Base-by-base conservation (phyloP, 1,140 invertebrate species). In the Asbolus verrucosus region DNA sequence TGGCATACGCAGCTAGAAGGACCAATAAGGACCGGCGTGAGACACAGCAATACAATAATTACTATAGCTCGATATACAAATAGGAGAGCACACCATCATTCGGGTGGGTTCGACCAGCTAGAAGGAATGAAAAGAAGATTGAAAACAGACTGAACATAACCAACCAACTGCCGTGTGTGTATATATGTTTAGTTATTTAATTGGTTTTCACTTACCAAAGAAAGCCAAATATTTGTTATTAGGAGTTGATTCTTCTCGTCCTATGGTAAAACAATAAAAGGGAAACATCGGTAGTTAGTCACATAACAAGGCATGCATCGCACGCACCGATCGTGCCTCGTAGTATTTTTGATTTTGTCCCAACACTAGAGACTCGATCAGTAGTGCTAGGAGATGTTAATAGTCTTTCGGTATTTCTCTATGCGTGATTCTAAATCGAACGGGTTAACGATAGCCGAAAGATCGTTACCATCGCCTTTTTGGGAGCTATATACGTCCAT, bases 201-300 rank as follows among this genome's bases (percentile, higher is more conserved):
- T 81, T 82, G 84, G 82, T 84, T 82, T 81, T 86, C 85, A 92
- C 91, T 92, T 91, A 93, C 92, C 90, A 92, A 89, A 86, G 89
- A 91, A 87, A 92, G 89, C 90, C 90, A 92, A 88, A 91, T 91
- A 90, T 92, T 92, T 86, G 90, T 91, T 86, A 92, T 91, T 87
- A 92, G 89, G 85, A 91, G 89, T 89, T 92, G 90, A 87, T 92
- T 80, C 78, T 80, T 80, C 78, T 80, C 77, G 77, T 80, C 78
- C 78, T 80, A 80, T 78, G 78, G 77, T 80, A 76, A 79, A 84
- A 86, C 84, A 85, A 86, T 84, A 85, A 85, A 86, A 86, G 83
- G 85, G 83, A 86, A 86, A 86, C 84, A 86, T 85, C 83, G 84
- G 84, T 81, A 82, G 84, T 85, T 86, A 84, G 85, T 85, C 84